phyloP scores from a whole-genome alignment of 2,888 invertebrate genomes.

The Diloba caeruleocephala region DNA sequence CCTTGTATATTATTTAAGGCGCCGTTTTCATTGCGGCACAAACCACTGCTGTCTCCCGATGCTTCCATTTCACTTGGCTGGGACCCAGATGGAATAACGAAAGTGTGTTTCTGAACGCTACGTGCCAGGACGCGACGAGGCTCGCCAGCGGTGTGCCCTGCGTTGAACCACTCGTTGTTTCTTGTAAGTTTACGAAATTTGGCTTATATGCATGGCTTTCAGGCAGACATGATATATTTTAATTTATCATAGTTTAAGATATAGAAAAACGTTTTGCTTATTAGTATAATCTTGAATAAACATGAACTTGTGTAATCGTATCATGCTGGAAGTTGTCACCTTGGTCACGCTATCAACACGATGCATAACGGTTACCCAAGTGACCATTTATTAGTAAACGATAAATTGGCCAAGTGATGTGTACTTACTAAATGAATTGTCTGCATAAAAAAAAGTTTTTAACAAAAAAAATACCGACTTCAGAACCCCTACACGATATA shows the following conservation, averaged over 20 bases:
- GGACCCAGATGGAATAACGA: conserved; percentile 90
- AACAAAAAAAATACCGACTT: no score
- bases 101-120: conserved; percentile 85
- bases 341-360: no score
- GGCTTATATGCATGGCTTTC: background rate
- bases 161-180: conserved; percentile 90
- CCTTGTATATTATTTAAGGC: conserved; percentile 47
- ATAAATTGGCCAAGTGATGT: no score
- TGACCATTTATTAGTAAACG: no score
- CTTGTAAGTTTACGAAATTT: conserved; percentile 81
- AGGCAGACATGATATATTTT: background rate
- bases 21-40: conserved; percentile 56
- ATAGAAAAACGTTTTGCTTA: no score
- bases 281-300: no score
- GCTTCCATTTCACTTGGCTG: conserved; percentile 92
- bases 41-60: conserved; percentile 64
- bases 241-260: background rate
- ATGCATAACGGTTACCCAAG: no score
- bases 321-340: no score
- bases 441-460: no score
- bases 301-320: no score
- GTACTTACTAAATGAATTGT: no score
- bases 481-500: no score
- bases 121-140: conserved; percentile 86
- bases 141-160: conserved; percentile 90